These are phyloP conservation scores for Drosophila subobscura DNA, from an alignment of 1,140 invertebrate genomes.

Conservation along the genomic window DNA sequence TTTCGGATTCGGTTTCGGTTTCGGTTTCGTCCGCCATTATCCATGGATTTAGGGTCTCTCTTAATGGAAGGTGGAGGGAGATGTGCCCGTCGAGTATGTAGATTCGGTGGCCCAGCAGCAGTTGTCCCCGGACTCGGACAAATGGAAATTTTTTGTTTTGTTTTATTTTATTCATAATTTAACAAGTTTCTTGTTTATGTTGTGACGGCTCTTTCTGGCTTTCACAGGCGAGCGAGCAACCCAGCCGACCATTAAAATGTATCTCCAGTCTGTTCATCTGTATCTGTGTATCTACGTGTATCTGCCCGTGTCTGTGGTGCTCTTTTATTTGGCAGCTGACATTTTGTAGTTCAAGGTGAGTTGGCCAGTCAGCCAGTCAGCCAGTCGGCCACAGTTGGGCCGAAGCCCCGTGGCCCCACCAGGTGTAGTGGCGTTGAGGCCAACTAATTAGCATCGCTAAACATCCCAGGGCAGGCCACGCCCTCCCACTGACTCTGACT, in stretches of 20 bases:
- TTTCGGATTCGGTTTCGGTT: not conserved
- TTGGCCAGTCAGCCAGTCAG: conserved; percentile 32
- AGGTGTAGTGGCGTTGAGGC: conserved; percentile 14
- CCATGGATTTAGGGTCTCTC: not conserved
- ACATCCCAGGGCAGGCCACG: conserved; percentile 10
- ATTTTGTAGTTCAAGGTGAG: conserved; percentile 76
- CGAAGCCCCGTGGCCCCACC: not conserved
- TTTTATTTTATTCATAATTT: conserved; percentile 60
- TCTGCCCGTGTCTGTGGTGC: not conserved
- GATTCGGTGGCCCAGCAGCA: conserved; percentile 1
- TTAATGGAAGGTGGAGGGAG: conserved; percentile 24
- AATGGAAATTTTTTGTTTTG: conserved; percentile 7
- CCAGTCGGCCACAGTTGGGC: too few relatives aligned
- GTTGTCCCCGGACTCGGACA: conserved; percentile 5
- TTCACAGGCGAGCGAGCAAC: conserved; percentile 20
- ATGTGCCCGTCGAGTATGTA: not conserved
- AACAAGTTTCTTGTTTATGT: conserved; percentile 67
- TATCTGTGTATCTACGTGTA: conserved; percentile 3
- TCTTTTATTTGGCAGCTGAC: conserved; percentile 44
- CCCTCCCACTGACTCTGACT: not conserved
- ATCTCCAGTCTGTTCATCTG: not conserved
- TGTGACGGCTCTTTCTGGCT: conserved; percentile 10
- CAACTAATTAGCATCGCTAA: conserved; percentile 55
- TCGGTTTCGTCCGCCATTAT: not conserved
- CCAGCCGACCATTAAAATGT: not conserved